Evolutionary conservation across 2,797 vertebrate species (phyloP), one percentile per base, ranked within the genome.

Genomic region (Channallabes apus): DNA sequence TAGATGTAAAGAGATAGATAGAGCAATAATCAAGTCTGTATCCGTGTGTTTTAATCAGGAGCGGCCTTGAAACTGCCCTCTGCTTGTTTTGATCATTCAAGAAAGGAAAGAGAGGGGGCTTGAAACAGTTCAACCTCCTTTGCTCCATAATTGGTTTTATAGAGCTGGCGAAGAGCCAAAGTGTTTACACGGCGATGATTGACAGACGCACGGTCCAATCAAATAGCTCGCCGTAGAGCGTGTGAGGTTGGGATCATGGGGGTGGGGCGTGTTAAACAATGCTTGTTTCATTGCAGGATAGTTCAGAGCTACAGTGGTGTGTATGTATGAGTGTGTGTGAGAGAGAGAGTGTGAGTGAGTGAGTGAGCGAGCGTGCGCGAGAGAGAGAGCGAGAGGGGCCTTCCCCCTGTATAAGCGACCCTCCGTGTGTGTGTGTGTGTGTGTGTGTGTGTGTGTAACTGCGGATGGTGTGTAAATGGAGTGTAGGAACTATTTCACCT

Each of bases 111-210:
- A 77, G 72, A 83, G 96, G 95, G 92, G 91, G 94, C 96, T 97
- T 95, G 96, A 98, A 97, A 97, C 96, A 84, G 95, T 92, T 90
- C 89, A 92, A 90, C 93, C 94, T 94, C 92, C 93, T 93, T 54
- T 87, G 94, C 93, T 94, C 95, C 95, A 95, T 97, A 97, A 96
- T 96, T 97, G 96, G 94, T 96, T 97, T 97, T 96, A 96, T 96
- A 95, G 95, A 92, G 92, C 92, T 96, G 97, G 96, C 95, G 88
- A 93, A 68, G 86, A 91, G 95, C 96, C 96, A 96, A 94, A 90
- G 92, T 95, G 93, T 94, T 94, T 94, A 94, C 94, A 91, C 92
- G 90, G 54, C n/a, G 82, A 80, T 95, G 96, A 97, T 87, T 88
- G 96, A 93, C 96, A 89, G 75, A 0, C 3, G 0, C 2, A 0